Evolutionary conservation across 2,113 vertebrate genomes (phyloP).

Genomic region (Oceanodroma tethys): DNA sequence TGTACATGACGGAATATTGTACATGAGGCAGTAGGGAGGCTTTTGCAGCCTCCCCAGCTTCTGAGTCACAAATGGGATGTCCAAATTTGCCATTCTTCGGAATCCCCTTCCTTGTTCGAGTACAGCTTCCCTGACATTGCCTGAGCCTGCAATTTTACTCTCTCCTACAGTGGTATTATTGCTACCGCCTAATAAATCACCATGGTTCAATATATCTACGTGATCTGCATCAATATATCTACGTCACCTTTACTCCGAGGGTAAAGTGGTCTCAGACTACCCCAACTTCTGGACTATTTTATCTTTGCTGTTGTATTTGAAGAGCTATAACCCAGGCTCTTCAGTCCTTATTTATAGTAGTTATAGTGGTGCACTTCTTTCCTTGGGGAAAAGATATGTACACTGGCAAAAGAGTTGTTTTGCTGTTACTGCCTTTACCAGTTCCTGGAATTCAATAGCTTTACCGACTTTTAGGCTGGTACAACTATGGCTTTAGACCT

Average conservation of each 20-base stretch:
- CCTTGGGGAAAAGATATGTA: not conserved
- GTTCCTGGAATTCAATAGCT: conserved; percentile 1
- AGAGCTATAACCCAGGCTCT: not conserved
- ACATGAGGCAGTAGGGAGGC: not conserved
- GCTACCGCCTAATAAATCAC: not conserved
- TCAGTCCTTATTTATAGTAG: not conserved
- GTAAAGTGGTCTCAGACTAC: not conserved
- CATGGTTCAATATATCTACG: not conserved
- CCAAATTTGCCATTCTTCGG: not conserved
- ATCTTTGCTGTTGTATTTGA: not conserved
- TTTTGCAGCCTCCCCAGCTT: not conserved
- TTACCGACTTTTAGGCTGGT: not conserved
- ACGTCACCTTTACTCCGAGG: not conserved
- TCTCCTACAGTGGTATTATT: not conserved
- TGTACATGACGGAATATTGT: not conserved
- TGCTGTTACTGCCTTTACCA: not conserved
- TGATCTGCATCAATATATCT: not conserved
- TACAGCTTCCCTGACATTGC: not conserved
- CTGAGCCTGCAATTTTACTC: not conserved
- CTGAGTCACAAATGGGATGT: not conserved
- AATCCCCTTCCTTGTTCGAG: not conserved
- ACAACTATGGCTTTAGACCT: not conserved
- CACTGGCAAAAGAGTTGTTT: not conserved
- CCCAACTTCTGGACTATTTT: not conserved
- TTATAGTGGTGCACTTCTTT: not conserved